Evolutionary conservation across 2,113 vertebrate species (phyloP), one percentile per base, ranked within the genome.

Genomic region (Acanthochromis polyacanthus): DNA sequence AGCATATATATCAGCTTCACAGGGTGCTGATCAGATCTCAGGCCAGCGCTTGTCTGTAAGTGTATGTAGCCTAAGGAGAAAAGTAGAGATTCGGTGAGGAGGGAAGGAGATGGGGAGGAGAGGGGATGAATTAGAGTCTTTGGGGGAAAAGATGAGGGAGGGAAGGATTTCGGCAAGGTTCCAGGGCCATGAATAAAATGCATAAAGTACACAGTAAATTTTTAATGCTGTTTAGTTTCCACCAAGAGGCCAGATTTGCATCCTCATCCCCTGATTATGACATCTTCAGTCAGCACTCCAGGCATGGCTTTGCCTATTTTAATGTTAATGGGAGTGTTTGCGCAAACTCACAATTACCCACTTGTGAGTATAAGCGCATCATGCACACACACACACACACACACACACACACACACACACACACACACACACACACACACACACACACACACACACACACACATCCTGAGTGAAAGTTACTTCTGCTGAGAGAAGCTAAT

Each of bases 171-270:
- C 15, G 32, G 70, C 85, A 80, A 75, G 60, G 69, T 81, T 89
- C 81, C 75, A 86, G 55, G 60, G 50, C 59, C 59, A 72, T 85
- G 80, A 89, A 91, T 85, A 74, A 87, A 87, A 77, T 79, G 67
- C 79, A 81, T 82, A 74, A 81, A 82, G 84, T 71, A 81, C 82
- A 86, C 57, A 83, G 71, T 90, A 70, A 78, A 89, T 88, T 75
- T 89, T 91, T 90, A 88, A 92, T 81, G 67, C 83, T 76, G 80
- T 80, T 91, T 78, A 81, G 81, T 86, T 87, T 82, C 72, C 67
- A 83, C 65, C 17, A 22, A 85, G 82, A 83, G 77, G 61, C 71
- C 72, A 83, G 83, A 91, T 91, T 91, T 89, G 87, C 89, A 88
- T 84, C 82, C 78, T 73, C 63, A 81, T 88, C 72, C 78, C 78